Percentiles rank a stretch among this genome's conserved stretches.
phyloP scores from a whole-genome alignment of 2,888 invertebrate species.

The Saturnia pavonia region DNA sequence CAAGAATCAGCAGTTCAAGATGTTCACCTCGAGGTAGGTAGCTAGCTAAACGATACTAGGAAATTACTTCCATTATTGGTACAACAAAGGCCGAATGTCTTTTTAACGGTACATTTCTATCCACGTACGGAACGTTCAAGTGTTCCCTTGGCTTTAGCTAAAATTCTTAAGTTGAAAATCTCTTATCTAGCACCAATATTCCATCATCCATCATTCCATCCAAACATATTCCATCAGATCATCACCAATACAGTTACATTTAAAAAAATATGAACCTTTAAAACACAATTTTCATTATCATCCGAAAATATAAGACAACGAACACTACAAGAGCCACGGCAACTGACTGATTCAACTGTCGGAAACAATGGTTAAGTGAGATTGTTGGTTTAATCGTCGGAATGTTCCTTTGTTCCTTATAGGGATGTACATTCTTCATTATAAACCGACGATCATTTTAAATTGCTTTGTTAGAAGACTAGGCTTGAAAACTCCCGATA shows the following conservation, averaged over 20 bases:
- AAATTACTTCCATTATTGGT: too few relatives aligned
- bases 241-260: background rate
- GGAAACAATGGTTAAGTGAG: slow-evolving; percentile 22
- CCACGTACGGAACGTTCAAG: too few relatives aligned
- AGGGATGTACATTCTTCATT: slow-evolving; percentile 1
- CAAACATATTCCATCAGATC: background rate
- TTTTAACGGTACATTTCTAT: too few relatives aligned
- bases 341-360: background rate
- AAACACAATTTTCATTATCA: background rate
- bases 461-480: background rate
- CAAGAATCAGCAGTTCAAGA: too few relatives aligned
- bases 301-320: background rate
- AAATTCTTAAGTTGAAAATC: too few relatives aligned
- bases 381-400: slow-evolving; percentile 12
- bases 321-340: background rate
- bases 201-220: too few relatives aligned
- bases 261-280: background rate
- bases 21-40: too few relatives aligned
- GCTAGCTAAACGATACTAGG: too few relatives aligned
- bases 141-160: too few relatives aligned
- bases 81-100: too few relatives aligned
- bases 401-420: slow-evolving; percentile 7
- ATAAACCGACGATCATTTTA: background rate
- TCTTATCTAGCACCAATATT: too few relatives aligned
- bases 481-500: background rate